Conservation (phyloP, 1,140 invertebrate genomes). For the Drosophila guanche region DNA sequence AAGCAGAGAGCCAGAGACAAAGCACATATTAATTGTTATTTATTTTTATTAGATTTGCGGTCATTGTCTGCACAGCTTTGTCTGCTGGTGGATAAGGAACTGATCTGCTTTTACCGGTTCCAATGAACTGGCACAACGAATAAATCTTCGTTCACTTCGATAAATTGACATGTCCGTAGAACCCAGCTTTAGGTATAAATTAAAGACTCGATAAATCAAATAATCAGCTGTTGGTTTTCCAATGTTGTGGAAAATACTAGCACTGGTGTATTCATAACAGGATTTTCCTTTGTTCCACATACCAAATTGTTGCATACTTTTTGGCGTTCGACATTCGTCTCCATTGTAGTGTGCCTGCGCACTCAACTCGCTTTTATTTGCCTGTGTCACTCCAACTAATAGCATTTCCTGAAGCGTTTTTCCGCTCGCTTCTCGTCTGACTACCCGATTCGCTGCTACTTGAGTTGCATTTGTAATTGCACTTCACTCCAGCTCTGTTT, state of each 20-base stretch:
- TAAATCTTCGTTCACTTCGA: too few species aligned
- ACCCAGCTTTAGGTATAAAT: background rate
- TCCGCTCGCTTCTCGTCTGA: background rate
- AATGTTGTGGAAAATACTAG: too few species aligned
- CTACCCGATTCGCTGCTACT: constrained; percentile 52
- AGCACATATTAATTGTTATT: constrained; percentile 76
- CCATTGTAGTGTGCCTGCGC: background rate
- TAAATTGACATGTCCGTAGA: too few species aligned
- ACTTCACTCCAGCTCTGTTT: constrained; percentile 54
- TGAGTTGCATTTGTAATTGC: constrained; percentile 82
- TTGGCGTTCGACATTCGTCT: background rate
- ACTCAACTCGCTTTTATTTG: constrained; percentile 40
- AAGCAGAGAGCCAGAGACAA: constrained; percentile 48
- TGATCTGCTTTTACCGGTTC: too few species aligned
- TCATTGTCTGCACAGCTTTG: constrained; percentile 7
- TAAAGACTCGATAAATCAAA: background rate
- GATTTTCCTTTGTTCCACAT: too few species aligned
- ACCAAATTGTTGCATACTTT: background rate
- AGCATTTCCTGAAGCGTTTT: constrained; percentile 21
- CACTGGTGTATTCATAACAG: too few species aligned
- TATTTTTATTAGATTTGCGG: constrained; percentile 47
- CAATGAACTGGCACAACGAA: too few species aligned
- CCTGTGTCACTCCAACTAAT: constrained; percentile 47
- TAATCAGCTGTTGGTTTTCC: background rate
- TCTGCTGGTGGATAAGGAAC: background rate